Percentiles rank a stretch among this genome's conserved stretches.
phyloP scores from a whole-genome alignment of 2,797 vertebrate genomes.

The Protonibea diacanthus region DNA sequence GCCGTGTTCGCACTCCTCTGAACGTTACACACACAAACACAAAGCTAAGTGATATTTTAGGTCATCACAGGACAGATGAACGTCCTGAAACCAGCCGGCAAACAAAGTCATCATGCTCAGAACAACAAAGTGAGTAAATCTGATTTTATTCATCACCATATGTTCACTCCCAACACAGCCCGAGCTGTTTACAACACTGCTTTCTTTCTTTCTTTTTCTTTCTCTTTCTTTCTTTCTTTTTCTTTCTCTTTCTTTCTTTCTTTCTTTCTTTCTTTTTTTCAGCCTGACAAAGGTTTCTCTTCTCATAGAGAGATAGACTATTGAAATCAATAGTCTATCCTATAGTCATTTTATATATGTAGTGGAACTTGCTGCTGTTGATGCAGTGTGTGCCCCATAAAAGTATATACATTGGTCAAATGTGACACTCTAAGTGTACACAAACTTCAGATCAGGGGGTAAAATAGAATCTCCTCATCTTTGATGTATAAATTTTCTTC shows the following conservation, averaged over 20 bases:
- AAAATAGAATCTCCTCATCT: too few species aligned
- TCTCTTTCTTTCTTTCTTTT: too few species aligned
- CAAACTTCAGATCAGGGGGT: too few species aligned
- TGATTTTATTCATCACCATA: conserved; percentile 13
- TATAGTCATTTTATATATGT: too few species aligned
- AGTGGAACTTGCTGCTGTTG: neutral
- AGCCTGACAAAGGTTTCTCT: neutral
- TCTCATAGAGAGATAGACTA: too few species aligned
- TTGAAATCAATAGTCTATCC: neutral
- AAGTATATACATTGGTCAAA: too few species aligned
- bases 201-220: too few species aligned
- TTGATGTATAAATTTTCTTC: too few species aligned
- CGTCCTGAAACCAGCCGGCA: neutral
- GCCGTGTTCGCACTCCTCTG: too few species aligned
- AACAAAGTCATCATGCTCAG: neutral
- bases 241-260: too few species aligned
- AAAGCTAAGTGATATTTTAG: neutral
- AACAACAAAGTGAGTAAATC: conserved; percentile 2
- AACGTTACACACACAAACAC: neutral
- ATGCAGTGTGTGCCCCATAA: neutral
- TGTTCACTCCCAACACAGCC: neutral
- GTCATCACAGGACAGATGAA: neutral
- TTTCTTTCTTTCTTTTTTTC: too few species aligned
- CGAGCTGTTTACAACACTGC: neutral
- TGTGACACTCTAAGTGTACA: too few species aligned